Evolutionary conservation across 2,797 vertebrate genomes (phyloP), one percentile per base, ranked within the genome.

Genomic region (Halcyon smyrnensis): DNA sequence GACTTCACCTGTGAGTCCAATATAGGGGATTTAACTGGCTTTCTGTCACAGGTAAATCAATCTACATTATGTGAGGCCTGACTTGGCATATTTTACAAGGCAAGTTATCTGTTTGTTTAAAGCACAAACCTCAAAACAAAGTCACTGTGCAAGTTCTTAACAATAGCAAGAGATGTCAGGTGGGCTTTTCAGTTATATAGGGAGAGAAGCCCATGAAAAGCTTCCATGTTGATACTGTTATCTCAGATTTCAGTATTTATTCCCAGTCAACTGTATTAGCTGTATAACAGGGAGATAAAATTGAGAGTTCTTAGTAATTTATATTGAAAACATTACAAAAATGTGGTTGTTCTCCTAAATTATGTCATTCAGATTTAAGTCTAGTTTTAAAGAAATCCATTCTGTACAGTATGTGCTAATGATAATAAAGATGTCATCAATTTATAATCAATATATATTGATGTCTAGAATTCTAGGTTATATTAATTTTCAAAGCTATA

Each of bases 21-120:
- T 78, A 53, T 84, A 50, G 56, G 46, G 62, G 18, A 77, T 95
- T 93, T 93, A 90, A 28, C 41, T 88, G 73, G 37, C 83, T 97
- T 91, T 65, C 48, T 80, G 73, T 59, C 71, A 34, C 87, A 34
- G 39, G 82, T 86, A 56, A 90, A 95, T 95, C 93, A 82, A 11
- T 95, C 71, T 65, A 18, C 36, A 37, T 95, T 86, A 53, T 28
- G 9, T 2, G 19, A n/a, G 36, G 25, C 67, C 86, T 97, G 95
- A 84, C 62, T 85, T 81, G 69, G 92, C 86, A 82, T 96, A 89
- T 82, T 91, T 97, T 91, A 92, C 63, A 82, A 83, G 43, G 39
- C 68, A 45, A 11, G 1, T 65, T 87, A 90, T 89, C 81, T 75
- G 7, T 90, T 95, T 84, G 37, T 57, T 78, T 79, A 75, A 93